These are phyloP conservation scores for Synchiropus splendidus DNA, from an alignment of 2,113 vertebrate genomes.

Conservation along the genomic window DNA sequence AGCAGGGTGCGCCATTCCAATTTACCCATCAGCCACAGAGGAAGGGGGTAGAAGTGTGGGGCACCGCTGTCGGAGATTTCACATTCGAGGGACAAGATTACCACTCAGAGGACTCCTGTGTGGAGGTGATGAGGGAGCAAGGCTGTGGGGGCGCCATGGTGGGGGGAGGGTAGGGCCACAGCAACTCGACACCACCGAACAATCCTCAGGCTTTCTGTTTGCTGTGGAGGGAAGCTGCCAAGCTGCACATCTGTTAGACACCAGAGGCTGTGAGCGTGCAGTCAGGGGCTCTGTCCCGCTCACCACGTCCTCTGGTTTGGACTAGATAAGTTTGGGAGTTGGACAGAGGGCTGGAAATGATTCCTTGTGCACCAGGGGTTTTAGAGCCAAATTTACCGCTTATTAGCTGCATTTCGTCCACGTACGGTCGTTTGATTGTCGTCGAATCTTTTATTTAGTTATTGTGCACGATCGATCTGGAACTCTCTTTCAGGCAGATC, in stretches of 20 bases:
- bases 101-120: slow-evolving; percentile 60
- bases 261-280: slow-evolving; percentile 56
- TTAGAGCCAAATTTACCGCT: too few species aligned
- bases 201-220: slow-evolving; percentile 50
- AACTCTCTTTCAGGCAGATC: too few species aligned
- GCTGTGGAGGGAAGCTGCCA: slow-evolving; percentile 51
- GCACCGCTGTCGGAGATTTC: slow-evolving; percentile 61
- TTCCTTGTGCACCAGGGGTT: too few species aligned
- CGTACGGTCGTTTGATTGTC: too few species aligned
- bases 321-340: slow-evolving; percentile 23
- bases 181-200: slow-evolving; percentile 38
- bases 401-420: too few species aligned
- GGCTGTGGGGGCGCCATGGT: slow-evolving; percentile 44
- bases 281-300: slow-evolving; percentile 52
- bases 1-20: slow-evolving; percentile 68
- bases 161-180: slow-evolving; percentile 29
- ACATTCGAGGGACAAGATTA: slow-evolving; percentile 66
- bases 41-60: slow-evolving; percentile 56
- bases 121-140: slow-evolving; percentile 59
- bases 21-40: slow-evolving; percentile 63
- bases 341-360: too few species aligned
- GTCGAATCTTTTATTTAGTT: too few species aligned
- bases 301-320: slow-evolving; percentile 41
- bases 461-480: too few species aligned
- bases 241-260: slow-evolving; percentile 66